Evolutionary conservation across 2,113 vertebrate genomes (phyloP).

Genomic region (Myocastor coypus): DNA sequence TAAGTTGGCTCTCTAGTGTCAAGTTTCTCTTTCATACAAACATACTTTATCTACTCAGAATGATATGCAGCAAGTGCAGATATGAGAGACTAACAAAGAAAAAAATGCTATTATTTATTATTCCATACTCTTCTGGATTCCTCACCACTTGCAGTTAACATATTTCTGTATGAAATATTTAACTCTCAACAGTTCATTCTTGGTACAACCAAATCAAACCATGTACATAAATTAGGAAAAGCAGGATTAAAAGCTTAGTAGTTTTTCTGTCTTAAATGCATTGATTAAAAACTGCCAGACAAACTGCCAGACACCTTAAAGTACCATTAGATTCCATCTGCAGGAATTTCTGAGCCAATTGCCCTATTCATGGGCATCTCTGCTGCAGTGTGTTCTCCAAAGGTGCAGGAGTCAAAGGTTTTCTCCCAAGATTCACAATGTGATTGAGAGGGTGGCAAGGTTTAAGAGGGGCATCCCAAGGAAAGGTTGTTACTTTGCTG

Average conservation of each 20-base stretch:
- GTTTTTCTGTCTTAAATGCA: slow-evolving; percentile 1
- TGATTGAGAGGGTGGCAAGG: not conserved
- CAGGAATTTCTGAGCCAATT: not conserved
- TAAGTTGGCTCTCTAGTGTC: slow-evolving; percentile 30
- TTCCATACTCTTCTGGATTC: slow-evolving; percentile 26
- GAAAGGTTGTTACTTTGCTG: not conserved
- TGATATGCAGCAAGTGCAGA: slow-evolving; percentile 39
- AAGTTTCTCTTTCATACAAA: slow-evolving; percentile 66
- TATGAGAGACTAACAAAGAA: slow-evolving; percentile 49
- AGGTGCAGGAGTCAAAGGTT: not conserved
- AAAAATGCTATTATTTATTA: slow-evolving; percentile 70
- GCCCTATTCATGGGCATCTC: not conserved
- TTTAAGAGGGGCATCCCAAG: not conserved
- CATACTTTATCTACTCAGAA: slow-evolving; percentile 14
- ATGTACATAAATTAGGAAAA: not conserved
- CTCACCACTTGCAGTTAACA: not conserved
- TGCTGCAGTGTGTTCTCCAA: no score
- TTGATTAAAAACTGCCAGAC: not conserved
- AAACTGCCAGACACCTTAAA: slow-evolving; percentile 2
- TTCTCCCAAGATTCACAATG: not conserved
- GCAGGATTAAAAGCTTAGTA: not conserved
- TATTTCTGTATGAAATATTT: slow-evolving; percentile 65
- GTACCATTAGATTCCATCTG: not conserved
- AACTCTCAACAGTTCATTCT: slow-evolving; percentile 60
- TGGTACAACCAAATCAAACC: slow-evolving; percentile 32